phyloP scores from a whole-genome alignment of 2,888 invertebrate genomes.

The Aspidiotus destructor region DNA sequence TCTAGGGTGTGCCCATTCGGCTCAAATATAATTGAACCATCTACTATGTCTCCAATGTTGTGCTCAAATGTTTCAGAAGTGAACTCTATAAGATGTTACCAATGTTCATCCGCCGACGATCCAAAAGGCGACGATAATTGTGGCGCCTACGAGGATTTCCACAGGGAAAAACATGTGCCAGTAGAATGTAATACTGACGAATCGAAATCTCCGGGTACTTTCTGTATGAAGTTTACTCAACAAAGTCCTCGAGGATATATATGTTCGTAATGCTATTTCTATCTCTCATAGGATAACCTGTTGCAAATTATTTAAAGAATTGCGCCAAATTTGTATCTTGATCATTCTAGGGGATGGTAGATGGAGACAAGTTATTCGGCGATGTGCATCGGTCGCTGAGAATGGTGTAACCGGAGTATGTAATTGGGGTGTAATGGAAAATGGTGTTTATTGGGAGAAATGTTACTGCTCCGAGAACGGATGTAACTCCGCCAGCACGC shows the following conservation, averaged over 20 bases:
- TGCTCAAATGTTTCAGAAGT: slow-evolving; percentile 7
- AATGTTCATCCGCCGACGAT: slow-evolving; percentile 82
- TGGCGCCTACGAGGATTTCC: slow-evolving; percentile 79
- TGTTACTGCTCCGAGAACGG: slow-evolving; percentile 89
- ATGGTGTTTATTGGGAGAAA: slow-evolving; percentile 93
- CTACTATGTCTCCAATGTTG: no score
- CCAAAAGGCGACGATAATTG: slow-evolving; percentile 73
- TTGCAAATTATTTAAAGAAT: neutral
- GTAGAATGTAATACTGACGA: slow-evolving; percentile 92
- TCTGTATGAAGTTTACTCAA: slow-evolving; percentile 89
- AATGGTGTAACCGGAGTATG: slow-evolving; percentile 91
- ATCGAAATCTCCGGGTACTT: slow-evolving; percentile 86
- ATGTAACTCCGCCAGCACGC: slow-evolving; percentile 53
- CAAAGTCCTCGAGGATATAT: slow-evolving; percentile 90
- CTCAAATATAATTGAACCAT: no score
- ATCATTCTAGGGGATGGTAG: slow-evolving; percentile 77
- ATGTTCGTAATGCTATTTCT: slow-evolving; percentile 56
- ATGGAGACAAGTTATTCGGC: slow-evolving; percentile 81
- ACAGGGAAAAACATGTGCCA: slow-evolving; percentile 72
- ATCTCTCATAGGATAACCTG: neutral
- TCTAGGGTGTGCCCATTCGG: no score
- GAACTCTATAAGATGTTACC: slow-evolving; percentile 59
- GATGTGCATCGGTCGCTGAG: slow-evolving; percentile 82
- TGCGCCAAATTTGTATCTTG: slow-evolving; percentile 10
- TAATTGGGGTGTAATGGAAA: slow-evolving; percentile 90